Evolutionary conservation across 2,888 invertebrate species (phyloP), one percentile per base, ranked within the genome.

Genomic region (Myopa tessellatipennis): DNA sequence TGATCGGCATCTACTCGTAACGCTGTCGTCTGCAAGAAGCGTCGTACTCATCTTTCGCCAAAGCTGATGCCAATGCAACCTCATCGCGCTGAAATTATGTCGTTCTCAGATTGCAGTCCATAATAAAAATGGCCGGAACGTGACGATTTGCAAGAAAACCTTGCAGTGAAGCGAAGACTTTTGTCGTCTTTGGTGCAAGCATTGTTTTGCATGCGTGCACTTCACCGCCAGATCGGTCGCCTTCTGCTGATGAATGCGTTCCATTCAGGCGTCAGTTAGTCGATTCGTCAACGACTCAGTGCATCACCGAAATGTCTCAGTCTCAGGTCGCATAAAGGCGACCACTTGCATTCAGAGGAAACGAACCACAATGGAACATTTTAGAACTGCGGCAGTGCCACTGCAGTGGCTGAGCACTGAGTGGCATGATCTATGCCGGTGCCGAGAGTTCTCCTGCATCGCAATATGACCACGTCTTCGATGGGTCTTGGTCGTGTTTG

Each of bases 141-240:
- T 87, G 87, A 87, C 87, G 86, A 87, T 87, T 87, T 87, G 87
- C 85, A 85, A 86, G 83, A 84, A 84, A 85, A 83, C 84, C 81
- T 82, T 82, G 84, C 86, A 87, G 83, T 84, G 86, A 84, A 84
- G 87, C 87, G 85, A 82, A 78, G 77, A 78, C 78, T 77, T 76
- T 77, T 76, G 79, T 77, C 74, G 77, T 79, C 76, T 77, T n/a
- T 71, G 74, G 67, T 50, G 65, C 71, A 77, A 55, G 8, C 45
- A 70, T 75, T 69, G 68, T 72, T 69, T 60, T 52, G 78, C 78
- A 80, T 76, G 76, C 63, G 79, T 77, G 76, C 76, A 75, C 67
- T 77, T 70, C 16, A 14, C 55, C 55, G 55, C 12, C 16, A 14
- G 12, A 14, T 10, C 60, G 72, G 52, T 38, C 67, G 65, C 52